Conservation (phyloP, 2,888 invertebrate species). For the Neocrepidodera transversa region DNA sequence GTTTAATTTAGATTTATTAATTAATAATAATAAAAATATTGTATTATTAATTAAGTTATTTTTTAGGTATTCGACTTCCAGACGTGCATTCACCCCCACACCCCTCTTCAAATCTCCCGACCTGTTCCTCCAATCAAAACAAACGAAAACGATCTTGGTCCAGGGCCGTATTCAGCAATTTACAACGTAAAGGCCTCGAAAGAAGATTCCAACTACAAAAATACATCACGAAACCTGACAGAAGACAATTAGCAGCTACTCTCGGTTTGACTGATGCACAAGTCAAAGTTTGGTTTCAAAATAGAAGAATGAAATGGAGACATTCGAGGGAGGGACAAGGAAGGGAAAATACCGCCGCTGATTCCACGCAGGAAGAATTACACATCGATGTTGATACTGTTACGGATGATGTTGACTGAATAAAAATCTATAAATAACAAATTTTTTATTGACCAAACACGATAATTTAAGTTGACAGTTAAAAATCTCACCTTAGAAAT, state of each 20-base stretch:
- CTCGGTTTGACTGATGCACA: slow-evolving; percentile 88
- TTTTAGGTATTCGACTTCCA: slow-evolving; percentile 52
- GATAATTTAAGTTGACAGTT: no score
- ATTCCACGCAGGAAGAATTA: slow-evolving; percentile 58
- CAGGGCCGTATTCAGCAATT: slow-evolving; percentile 91
- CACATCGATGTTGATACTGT: slow-evolving; percentile 59
- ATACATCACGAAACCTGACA: slow-evolving; percentile 93
- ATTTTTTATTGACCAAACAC: not conserved
- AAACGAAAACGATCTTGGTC: slow-evolving; percentile 94
- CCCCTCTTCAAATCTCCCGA: slow-evolving; percentile 43
- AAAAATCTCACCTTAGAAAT: no score
- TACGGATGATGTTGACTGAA: slow-evolving; percentile 49
- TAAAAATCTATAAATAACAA: not conserved
- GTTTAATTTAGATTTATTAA: no score
- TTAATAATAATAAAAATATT: no score
- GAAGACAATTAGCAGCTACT: slow-evolving; percentile 89
- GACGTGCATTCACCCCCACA: slow-evolving; percentile 46
- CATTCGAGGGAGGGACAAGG: slow-evolving; percentile 58
- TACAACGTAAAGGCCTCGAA: slow-evolving; percentile 93
- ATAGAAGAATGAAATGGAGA: slow-evolving; percentile 63
- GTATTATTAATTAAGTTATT: no score
- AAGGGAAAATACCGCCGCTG: slow-evolving; percentile 48
- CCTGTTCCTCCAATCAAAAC: slow-evolving; percentile 45
- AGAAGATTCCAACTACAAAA: slow-evolving; percentile 92
- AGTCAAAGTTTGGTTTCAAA: slow-evolving; percentile 95